Evolutionary conservation across 2,888 invertebrate genomes (phyloP).

Genomic region (Oligia fasciuncula): DNA sequence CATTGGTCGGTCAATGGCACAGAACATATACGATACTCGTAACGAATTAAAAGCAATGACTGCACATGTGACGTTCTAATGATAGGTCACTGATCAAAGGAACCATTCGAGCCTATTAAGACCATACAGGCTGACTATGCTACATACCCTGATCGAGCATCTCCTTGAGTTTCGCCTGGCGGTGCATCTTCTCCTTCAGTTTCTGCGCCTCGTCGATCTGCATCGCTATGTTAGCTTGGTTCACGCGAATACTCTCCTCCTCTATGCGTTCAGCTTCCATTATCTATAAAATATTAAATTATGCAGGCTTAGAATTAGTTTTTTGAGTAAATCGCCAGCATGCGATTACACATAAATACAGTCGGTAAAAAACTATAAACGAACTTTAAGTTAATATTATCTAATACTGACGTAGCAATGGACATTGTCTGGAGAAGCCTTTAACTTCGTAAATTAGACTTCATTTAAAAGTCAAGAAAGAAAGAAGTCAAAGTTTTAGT

Average conservation of each 20-base stretch:
- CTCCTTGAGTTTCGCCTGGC: conserved; percentile 89
- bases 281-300: conserved; percentile 70
- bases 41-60: too few species aligned
- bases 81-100: too few species aligned
- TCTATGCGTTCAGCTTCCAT: conserved; percentile 92
- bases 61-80: too few species aligned
- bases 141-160: conserved; percentile 88
- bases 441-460: not conserved
- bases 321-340: not conserved
- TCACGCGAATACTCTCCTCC: conserved; percentile 91
- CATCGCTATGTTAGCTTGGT: conserved; percentile 91
- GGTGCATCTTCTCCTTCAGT: conserved; percentile 87
- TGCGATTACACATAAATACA: not conserved
- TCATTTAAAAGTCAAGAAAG: too few species aligned
- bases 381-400: not conserved
- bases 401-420: not conserved
- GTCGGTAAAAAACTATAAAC: not conserved
- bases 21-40: too few species aligned
- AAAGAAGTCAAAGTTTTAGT: too few species aligned
- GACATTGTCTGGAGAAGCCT: not conserved
- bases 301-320: not conserved
- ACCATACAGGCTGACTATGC: not conserved
- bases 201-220: conserved; percentile 91
- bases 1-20: too few species aligned
- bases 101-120: too few species aligned